A percentile compares a stretch with the other conserved stretches of the same genome.
phyloP scores from a whole-genome alignment of 2,888 invertebrate genomes.

The Acleris emargana region DNA sequence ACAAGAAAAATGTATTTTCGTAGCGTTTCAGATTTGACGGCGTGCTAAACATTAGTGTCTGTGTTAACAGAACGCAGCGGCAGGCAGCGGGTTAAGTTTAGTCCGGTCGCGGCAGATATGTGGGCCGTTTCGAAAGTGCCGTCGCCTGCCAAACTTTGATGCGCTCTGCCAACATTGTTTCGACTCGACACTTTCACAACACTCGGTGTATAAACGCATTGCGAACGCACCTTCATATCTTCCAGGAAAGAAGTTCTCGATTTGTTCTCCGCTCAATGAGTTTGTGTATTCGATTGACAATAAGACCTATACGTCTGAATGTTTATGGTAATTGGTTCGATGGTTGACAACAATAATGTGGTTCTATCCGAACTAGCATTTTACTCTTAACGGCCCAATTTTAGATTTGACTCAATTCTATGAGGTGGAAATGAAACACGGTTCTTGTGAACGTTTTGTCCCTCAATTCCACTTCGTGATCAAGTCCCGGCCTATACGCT shows the following conservation, averaged over 20 bases:
- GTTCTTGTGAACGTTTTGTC: conserved; percentile 1
- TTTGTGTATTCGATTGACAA: conserved; percentile 28
- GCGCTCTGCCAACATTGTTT: conserved; percentile 62
- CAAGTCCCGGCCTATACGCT: conserved; percentile 16
- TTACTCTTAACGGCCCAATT: conserved; percentile 1
- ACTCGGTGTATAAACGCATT: conserved; percentile 8
- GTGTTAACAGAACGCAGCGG: conserved; percentile 38
- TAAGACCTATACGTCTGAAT: conserved; percentile 18
- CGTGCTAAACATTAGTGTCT: conserved; percentile 8
- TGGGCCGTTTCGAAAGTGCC: conserved; percentile 66
- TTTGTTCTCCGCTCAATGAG: conserved; percentile 20
- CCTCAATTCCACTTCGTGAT: conserved; percentile 21
- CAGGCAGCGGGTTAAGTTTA: conserved; percentile 51
- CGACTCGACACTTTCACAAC: conserved; percentile 46
- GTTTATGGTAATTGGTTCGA: conserved; percentile 22
- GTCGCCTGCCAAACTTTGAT: conserved; percentile 71
- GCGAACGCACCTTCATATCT: conserved; percentile 11
- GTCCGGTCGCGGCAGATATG: conserved; percentile 49
- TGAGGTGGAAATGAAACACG: not conserved
- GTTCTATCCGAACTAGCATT: not conserved
- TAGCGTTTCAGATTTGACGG: conserved; percentile 16
- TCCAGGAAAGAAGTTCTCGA: conserved; percentile 26
- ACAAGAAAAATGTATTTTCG: conserved; percentile 9
- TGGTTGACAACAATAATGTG: conserved; percentile 6
- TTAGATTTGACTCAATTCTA: not conserved